Evolutionary conservation across 2,797 vertebrate species (phyloP).

Genomic region (Sebastiscus tertius): DNA sequence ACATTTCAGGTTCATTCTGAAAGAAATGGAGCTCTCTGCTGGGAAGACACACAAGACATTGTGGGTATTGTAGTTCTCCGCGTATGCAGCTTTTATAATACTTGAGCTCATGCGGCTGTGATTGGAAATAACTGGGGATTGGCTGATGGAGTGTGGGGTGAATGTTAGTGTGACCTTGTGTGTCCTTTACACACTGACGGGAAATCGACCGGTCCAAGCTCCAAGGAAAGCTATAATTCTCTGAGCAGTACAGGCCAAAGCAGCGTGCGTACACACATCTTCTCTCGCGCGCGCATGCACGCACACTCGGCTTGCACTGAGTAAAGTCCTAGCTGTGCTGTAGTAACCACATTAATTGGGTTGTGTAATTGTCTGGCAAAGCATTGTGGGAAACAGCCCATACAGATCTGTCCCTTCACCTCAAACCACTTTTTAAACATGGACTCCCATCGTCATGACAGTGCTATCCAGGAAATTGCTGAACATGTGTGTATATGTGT

Average conservation of each 20-base stretch:
- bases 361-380: slow-evolving; percentile 82
- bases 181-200: slow-evolving; percentile 74
- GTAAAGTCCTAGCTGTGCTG: slow-evolving; percentile 52
- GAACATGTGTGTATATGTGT: slow-evolving; percentile 57
- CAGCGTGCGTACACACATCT: slow-evolving; percentile 46
- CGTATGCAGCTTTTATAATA: slow-evolving; percentile 37
- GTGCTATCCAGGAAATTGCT: slow-evolving; percentile 74
- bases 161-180: slow-evolving; percentile 72
- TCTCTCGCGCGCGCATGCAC: not conserved
- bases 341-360: slow-evolving; percentile 81
- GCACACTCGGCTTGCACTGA: slow-evolving; percentile 30
- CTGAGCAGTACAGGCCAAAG: slow-evolving; percentile 61
- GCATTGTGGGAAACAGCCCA: slow-evolving; percentile 75
- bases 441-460: slow-evolving; percentile 70
- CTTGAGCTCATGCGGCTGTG: slow-evolving; percentile 49
- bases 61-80: slow-evolving; percentile 53
- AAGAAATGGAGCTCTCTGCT: slow-evolving; percentile 11
- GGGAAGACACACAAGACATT: slow-evolving; percentile 17
- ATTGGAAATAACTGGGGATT: slow-evolving; percentile 65
- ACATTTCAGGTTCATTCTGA: slow-evolving; percentile 23
- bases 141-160: slow-evolving; percentile 73
- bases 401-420: slow-evolving; percentile 73
- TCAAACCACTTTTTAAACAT: slow-evolving; percentile 79
- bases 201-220: slow-evolving; percentile 68
- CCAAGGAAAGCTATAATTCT: slow-evolving; percentile 81